Conservation (phyloP, 2,888 invertebrate genomes). For the Idaea biselata region DNA sequence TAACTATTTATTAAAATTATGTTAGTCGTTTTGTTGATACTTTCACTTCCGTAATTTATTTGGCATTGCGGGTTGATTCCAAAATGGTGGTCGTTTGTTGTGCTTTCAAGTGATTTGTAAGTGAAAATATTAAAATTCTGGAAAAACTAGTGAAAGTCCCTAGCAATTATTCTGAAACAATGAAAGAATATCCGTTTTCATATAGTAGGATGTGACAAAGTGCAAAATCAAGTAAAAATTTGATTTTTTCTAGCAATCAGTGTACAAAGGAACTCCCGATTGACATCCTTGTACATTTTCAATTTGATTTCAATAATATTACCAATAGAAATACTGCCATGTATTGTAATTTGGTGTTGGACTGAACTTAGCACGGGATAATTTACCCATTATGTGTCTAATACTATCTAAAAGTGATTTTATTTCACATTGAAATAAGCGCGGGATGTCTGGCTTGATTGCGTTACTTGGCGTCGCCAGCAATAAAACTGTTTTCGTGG, state of each 20-base stretch:
- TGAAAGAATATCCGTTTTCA: constrained; percentile 1
- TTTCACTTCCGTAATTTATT: constrained; percentile 52
- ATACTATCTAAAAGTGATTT: neutral
- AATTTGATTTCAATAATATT: constrained; percentile 4
- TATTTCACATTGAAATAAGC: constrained; percentile 35
- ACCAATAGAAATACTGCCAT: neutral
- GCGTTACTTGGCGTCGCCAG: constrained; percentile 55
- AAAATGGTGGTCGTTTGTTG: constrained; percentile 81
- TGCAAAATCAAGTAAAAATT: constrained; percentile 8
- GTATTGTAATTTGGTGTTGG: neutral
- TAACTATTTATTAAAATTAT: neutral
- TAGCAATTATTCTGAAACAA: neutral
- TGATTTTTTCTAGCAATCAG: constrained; percentile 3
- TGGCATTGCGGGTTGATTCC: constrained; percentile 63
- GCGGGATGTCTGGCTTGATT: constrained; percentile 64
- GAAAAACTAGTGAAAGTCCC: constrained; percentile 12
- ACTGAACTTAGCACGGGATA: neutral
- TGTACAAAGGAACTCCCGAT: constrained; percentile 18
- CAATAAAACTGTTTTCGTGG: constrained; percentile 26
- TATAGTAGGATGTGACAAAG: neutral
- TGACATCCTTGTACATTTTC: constrained; percentile 9
- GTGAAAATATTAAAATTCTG: constrained; percentile 25
- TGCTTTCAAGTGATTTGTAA: constrained; percentile 68
- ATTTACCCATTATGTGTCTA: neutral
- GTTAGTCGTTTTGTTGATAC: neutral